Evolutionary conservation across 2,797 vertebrate genomes (phyloP), one percentile per base, ranked within the genome.

Genomic region (Rachycentron canadum): DNA sequence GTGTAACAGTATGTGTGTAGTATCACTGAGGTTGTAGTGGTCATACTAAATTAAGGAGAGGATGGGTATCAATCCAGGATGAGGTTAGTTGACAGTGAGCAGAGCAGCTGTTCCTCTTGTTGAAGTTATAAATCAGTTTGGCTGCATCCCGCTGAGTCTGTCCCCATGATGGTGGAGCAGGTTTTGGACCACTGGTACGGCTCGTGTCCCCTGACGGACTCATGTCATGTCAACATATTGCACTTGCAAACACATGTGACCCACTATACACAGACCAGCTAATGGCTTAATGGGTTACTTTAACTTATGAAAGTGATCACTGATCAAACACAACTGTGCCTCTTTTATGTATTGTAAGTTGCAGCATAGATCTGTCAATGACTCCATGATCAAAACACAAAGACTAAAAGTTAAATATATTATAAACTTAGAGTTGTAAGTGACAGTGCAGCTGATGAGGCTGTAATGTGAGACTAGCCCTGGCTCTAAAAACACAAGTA

Each of bases 11-110:
- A 26, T 62, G 76, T 59, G 71, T n/a, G 76, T 76, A 25, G 75
- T 71, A 78, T 83, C 78, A 73, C 78, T 36, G 81, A 80, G 86
- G 78, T 78, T 90, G 87, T 77, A 78, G 78, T 87, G 83, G 87
- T 82, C 89, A 87, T 85, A 92, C 93, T 93, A 94, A 94, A 92
- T 94, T 92, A 92, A 93, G 91, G 88, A 85, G 86, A 86, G 82
- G 87, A 88, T 86, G 89, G 83, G 82, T 89, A 88, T 90, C 84
- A 49, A 62, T 91, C 87, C 76, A 79, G 86, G 82, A 90, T 78
- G 89, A 87, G 87, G 81, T 80, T 86, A 74, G 92, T 82, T 89
- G 90, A 92, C 91, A 86, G 86, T 49, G 59, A 91, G 91, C 76
- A 55, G 85, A 91, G 91, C 92, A 94, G 93, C 93, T 94, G 92